Evolutionary conservation across 1,140 invertebrate genomes (phyloP), one percentile per base, ranked within the genome.

Genomic region (Amyelois transitella): DNA sequence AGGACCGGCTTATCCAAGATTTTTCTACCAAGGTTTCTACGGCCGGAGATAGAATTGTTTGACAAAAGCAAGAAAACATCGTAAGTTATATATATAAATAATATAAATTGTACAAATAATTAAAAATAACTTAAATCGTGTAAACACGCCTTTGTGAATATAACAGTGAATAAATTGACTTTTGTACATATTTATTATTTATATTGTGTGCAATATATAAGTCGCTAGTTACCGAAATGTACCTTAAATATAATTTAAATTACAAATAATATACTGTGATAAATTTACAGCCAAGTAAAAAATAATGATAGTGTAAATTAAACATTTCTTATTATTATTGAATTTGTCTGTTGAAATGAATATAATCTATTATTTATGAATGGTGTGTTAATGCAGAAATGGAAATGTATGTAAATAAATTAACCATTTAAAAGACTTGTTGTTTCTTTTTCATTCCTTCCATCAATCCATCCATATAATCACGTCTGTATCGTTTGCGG

Each of bases 1-100:
- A 85, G 81, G 73, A 43, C 63, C 72, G 8, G 66, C 67, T 1
- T 44, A 72, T 18, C 77, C 81, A 32, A 64, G 78, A 62, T 85
- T 71, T 69, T 81, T 69, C 61, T 81, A 74, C 66, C 65, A 69
- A 64, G 72, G 77, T 56, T 75, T 76, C 55, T 86, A 74, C 55
- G 47, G 73, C 63, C 71, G 73, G 81, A 74, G 71, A 80, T 77
- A 72, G 14, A 61, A 53, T 57, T 28, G 55, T 21, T 49, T 60
- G 51, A 6, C 14, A 24, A 53, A 22, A 10, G 21, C 19, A 51
- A 38, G n/a, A n/a, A 14, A 38, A 5, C 18, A n/a, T 48, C n/a
- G 5, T 21, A 48, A 48, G 18, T 48, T 21, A 48, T 38, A n/a
- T n/a, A n/a, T n/a, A 2, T 38, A 28, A 28, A 28, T 28, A 6